A percentile compares a stretch with the other conserved stretches of the same genome.
Conservation (phyloP, 2,113 vertebrate genomes). For the Pelecanus crispus region DNA sequence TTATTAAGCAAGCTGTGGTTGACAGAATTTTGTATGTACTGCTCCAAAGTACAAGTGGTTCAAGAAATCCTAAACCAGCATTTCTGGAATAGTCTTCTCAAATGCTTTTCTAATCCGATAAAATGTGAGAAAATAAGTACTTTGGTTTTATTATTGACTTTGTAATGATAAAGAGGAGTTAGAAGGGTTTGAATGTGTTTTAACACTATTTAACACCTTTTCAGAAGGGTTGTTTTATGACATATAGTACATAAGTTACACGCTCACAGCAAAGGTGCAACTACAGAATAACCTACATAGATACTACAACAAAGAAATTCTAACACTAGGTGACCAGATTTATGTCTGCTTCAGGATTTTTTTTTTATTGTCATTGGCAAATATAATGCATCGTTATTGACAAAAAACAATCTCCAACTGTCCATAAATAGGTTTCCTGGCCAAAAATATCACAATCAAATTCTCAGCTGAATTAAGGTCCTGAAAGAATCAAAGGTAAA, state of each 20-base stretch:
- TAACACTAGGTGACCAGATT: background rate
- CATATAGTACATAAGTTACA: background rate
- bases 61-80: background rate
- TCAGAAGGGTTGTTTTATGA: background rate
- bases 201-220: background rate
- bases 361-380: background rate
- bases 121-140: background rate
- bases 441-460: background rate
- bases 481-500: background rate
- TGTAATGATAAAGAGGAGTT: background rate
- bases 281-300: background rate
- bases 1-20: background rate
- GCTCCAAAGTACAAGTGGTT: background rate
- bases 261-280: background rate
- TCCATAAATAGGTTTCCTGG: background rate
- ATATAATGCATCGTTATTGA: background rate
- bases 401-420: background rate
- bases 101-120: background rate
- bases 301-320: background rate
- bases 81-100: background rate
- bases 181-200: background rate
- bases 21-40: background rate
- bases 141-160: background rate
- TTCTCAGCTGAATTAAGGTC: background rate
- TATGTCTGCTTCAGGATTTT: background rate